Evolutionary conservation across 2,113 vertebrate genomes (phyloP).

Genomic region (Aplodontia rufa): DNA sequence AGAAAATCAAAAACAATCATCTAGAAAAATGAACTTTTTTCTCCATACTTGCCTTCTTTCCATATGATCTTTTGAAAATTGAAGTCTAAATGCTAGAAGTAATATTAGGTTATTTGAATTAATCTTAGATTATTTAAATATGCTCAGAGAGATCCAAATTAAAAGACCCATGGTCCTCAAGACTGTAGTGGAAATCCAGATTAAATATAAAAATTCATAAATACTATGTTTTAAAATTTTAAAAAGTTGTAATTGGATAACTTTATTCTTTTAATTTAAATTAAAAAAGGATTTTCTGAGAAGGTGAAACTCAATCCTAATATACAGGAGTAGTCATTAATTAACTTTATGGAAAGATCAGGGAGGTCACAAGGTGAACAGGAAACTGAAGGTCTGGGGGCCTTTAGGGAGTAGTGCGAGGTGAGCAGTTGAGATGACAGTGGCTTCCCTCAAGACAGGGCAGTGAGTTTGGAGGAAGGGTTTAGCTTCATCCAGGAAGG

Average conservation of each 20-base stretch:
- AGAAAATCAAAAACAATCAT: not conserved
- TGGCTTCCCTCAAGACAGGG: too few relatives aligned
- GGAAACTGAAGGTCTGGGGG: not conserved
- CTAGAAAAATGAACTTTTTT: not conserved
- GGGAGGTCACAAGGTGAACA: not conserved
- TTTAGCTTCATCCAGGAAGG: not conserved
- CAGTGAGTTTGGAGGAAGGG: accelerated
- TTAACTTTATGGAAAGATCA: not conserved
- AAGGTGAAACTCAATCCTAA: not conserved
- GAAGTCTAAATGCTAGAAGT: not conserved
- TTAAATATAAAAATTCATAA: not conserved
- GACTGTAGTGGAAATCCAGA: not conserved
- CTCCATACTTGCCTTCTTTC: not conserved
- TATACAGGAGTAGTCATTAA: not conserved
- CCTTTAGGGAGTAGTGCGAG: not conserved
- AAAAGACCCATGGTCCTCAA: not conserved
- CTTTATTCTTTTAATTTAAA: not conserved
- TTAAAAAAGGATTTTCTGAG: not conserved
- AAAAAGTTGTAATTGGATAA: not conserved
- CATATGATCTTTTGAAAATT: not conserved
- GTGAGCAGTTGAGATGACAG: not conserved
- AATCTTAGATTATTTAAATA: not conserved
- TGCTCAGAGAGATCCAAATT: not conserved
- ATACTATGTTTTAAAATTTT: not conserved
- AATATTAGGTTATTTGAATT: not conserved